Evolutionary conservation across 2,113 vertebrate species (phyloP).

Genomic region (Setophaga petechia): DNA sequence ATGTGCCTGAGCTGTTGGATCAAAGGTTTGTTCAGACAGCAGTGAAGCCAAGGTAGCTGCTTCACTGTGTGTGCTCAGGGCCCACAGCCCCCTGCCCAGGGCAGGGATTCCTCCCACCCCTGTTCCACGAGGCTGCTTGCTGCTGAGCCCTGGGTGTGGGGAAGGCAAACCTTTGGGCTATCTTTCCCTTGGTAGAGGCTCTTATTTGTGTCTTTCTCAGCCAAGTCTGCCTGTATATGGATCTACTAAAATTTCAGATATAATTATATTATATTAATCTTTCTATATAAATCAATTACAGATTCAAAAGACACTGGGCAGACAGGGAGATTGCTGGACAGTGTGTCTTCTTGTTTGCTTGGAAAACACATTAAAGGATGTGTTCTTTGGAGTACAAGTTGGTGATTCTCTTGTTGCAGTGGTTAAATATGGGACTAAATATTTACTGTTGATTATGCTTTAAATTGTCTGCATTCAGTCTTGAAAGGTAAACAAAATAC

Average conservation of each 20-base stretch:
- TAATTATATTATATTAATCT: neutral
- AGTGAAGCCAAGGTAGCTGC: neutral
- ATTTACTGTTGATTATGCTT: neutral
- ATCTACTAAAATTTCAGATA: neutral
- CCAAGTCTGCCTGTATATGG: neutral
- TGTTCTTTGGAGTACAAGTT: neutral
- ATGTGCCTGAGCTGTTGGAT: neutral
- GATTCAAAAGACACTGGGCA: neutral
- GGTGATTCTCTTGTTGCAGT: neutral
- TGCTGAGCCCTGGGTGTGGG: neutral
- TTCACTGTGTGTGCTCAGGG: accelerated
- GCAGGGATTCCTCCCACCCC: neutral
- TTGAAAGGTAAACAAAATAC: neutral
- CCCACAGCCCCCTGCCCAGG: accelerated
- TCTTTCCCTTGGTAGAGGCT: neutral
- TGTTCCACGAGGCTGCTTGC: accelerated
- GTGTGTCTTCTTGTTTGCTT: neutral
- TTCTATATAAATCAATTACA: neutral
- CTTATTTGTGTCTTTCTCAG: neutral
- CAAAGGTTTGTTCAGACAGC: neutral
- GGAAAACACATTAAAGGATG: neutral
- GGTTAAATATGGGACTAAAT: neutral
- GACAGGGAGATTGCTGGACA: neutral
- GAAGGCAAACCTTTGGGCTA: neutral
- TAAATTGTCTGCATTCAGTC: neutral